These are phyloP conservation scores for Athalia circularis DNA, from an alignment of 2,888 invertebrate genomes.

Conservation along the genomic window DNA sequence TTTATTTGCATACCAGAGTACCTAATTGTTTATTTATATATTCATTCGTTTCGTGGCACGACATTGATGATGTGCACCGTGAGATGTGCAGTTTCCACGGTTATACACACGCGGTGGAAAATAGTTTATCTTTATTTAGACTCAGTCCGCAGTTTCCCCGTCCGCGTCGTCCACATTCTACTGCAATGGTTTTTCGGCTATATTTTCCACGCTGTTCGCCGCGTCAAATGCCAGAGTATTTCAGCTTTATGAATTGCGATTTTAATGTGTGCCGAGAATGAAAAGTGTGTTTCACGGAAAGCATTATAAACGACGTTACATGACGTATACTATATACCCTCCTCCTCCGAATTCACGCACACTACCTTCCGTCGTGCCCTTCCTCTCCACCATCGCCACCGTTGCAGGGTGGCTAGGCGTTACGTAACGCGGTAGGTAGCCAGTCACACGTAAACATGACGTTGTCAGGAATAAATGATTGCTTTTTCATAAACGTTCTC, in stretches of 20 bases:
- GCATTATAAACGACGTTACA: constrained; percentile 37
- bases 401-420: background rate
- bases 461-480: constrained; percentile 42
- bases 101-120: background rate
- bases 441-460: constrained; percentile 38
- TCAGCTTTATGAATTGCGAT: constrained; percentile 45
- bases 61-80: background rate
- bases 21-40: background rate
- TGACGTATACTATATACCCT: background rate
- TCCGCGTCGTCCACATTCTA: background rate
- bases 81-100: background rate
- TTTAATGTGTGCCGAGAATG: constrained; percentile 41
- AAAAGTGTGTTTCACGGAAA: constrained; percentile 41
- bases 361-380: background rate
- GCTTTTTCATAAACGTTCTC: constrained; percentile 42
- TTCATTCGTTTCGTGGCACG: background rate
- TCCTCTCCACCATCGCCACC: background rate
- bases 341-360: background rate
- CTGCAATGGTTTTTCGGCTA: too few relatives aligned
- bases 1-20: background rate
- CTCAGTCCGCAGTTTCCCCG: background rate
- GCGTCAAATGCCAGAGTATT: constrained; percentile 40
- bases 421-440: background rate
- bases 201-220: constrained; percentile 25
- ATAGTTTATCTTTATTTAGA: constrained; percentile 41